Evolutionary conservation across 2,113 vertebrate species (phyloP).

Genomic region (Myrmophylax atrothorax): DNA sequence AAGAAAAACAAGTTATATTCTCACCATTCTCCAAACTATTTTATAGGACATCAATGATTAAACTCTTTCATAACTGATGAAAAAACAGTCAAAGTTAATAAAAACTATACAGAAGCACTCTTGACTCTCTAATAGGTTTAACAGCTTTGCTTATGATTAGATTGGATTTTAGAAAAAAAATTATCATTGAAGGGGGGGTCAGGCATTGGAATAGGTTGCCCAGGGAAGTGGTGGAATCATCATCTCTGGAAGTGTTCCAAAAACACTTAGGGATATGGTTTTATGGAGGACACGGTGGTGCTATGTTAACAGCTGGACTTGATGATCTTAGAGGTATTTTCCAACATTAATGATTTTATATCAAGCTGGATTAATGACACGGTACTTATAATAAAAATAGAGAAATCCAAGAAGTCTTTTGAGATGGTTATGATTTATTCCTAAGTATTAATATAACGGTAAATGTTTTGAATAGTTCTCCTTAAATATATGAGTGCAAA

Average conservation of each 20-base stretch:
- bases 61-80: background rate
- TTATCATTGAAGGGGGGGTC: background rate
- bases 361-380: background rate
- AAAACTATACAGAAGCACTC: background rate
- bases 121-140: background rate
- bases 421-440: background rate
- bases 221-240: background rate
- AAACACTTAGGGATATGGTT: background rate
- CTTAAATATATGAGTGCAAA: background rate
- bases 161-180: background rate
- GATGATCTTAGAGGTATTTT: background rate
- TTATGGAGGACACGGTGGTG: rapidly evolving
- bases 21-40: background rate
- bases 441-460: background rate
- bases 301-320: background rate
- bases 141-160: background rate
- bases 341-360: background rate
- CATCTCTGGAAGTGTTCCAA: background rate
- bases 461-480: background rate
- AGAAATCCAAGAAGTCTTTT: background rate
- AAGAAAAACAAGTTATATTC: background rate
- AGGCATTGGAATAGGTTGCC: background rate
- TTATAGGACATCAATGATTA: background rate
- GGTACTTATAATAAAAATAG: background rate
- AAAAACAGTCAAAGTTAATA: background rate